Conservation (phyloP, 2,113 vertebrate species). For the Sinocyclocheilus rhinocerous region DNA sequence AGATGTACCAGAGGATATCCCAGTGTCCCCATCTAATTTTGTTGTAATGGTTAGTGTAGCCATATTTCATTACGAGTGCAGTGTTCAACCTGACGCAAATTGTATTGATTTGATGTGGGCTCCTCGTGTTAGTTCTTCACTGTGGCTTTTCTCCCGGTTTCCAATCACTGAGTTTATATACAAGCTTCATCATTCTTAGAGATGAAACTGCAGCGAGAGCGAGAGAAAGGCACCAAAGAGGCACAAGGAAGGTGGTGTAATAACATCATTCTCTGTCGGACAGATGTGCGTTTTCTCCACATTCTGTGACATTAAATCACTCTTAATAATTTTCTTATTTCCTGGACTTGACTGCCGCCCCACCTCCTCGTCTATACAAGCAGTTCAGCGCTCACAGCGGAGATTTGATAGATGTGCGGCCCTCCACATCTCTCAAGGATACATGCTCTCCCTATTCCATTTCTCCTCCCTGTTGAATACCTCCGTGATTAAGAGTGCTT, state of each 20-base stretch:
- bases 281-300: constrained; percentile 65
- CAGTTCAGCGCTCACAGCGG: constrained; percentile 43
- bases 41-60: constrained; percentile 5
- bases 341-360: constrained; percentile 65
- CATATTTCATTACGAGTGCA: constrained; percentile 17
- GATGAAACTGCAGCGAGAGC: background rate
- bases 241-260: constrained; percentile 50
- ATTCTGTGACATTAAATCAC: constrained; percentile 68
- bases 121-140: constrained; percentile 24
- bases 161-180: constrained; percentile 25
- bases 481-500: constrained; percentile 20
- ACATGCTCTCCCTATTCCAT: background rate
- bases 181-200: constrained; percentile 32
- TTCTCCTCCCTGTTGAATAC: constrained; percentile 9
- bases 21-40: constrained; percentile 35
- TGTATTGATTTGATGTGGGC: constrained; percentile 9
- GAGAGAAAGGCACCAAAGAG: constrained; percentile 14
- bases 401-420: constrained; percentile 62
- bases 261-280: constrained; percentile 64
- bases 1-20: constrained; percentile 29
- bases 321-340: constrained; percentile 77
- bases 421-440: constrained; percentile 33
- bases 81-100: background rate
- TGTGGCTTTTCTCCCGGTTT: constrained; percentile 25
- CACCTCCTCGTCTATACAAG: constrained; percentile 43